Base-by-base conservation (phyloP, 2,888 invertebrate species). In the Heliothis peltigera region DNA sequence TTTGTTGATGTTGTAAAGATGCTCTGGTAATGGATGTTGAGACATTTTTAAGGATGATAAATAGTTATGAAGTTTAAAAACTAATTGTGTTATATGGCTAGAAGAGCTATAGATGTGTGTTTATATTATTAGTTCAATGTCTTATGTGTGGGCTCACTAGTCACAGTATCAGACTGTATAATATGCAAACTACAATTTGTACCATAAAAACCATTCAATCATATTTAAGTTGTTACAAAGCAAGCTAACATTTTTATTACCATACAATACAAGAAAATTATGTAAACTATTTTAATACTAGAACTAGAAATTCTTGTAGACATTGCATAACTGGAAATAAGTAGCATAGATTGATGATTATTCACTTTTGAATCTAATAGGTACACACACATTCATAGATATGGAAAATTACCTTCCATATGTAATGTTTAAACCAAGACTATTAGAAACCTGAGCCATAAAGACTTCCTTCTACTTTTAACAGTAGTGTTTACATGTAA, bases 401-500 rank as follows among this genome's bases (percentile, higher is more conserved):
- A 3, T 10, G 62, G 18, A 2, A 10, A 25, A 39, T 53, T 35
- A 10, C 21, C 22, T 12, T 62, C 19, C 28, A 51, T 42, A 22
- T n/a, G 22, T 22, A 8, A 22, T 12, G 47, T 10, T 12, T 12
- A 7, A n/a, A 46, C 32, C 10, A 46, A 39, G 28, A 60, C 44
- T 17, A 57, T 48, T 61, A 54, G 32, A 64, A 66, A 47, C 49
- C 39, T 43, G n/a, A 21, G 21, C 46, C 15, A 59, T 17, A 28
- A 28, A 47, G 22, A 66, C 57, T 77, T 72, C 77, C 75, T 66
- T 57, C 44, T 58, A 47, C 48, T 53, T 61, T 54, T 46, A n/a
- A 63, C 43, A 12, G 19, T 39, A 28, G 42, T 60, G 48, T 72
- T 73, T 61, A 70, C 56, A 65, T 61, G 70, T 67, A 25, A 58